These are phyloP conservation scores for Delia radicum DNA, from an alignment of 1,140 invertebrate genomes.

Conservation along the genomic window DNA sequence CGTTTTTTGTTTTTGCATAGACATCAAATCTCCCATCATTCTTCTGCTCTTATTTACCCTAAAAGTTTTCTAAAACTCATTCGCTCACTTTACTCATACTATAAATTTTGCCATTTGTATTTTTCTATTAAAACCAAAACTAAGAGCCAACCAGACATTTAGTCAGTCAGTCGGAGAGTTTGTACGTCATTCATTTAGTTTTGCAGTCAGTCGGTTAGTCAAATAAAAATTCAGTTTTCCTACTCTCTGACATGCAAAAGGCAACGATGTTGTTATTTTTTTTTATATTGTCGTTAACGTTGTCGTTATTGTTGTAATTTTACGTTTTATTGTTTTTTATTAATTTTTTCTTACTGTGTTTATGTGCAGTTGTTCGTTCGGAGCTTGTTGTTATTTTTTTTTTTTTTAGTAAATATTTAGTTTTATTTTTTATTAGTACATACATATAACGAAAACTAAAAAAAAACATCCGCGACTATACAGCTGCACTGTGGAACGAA, in stretches of 20 bases:
- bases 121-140: conserved; percentile 4
- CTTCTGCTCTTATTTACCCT: not conserved
- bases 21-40: conserved; percentile 6
- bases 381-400: too few relatives aligned
- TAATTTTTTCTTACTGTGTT: not conserved
- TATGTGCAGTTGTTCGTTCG: not conserved
- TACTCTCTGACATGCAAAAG: too few relatives aligned
- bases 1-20: conserved; percentile 3
- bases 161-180: too few relatives aligned
- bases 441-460: too few relatives aligned
- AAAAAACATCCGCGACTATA: not conserved
- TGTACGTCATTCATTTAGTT: too few relatives aligned
- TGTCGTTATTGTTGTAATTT: conserved; percentile 3
- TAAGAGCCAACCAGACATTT: not conserved
- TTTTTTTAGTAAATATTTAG: not conserved
- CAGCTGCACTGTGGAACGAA: not conserved
- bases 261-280: not conserved
- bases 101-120: not conserved
- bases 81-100: conserved; percentile 11
- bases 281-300: too few relatives aligned
- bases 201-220: too few relatives aligned
- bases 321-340: not conserved
- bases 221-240: too few relatives aligned
- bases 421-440: not conserved
- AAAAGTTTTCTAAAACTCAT: conserved; percentile 11